Percentiles rank a stretch among this genome's conserved stretches.
Conservation (phyloP, 2,113 vertebrate genomes). For the Dermatemys mawii region DNA sequence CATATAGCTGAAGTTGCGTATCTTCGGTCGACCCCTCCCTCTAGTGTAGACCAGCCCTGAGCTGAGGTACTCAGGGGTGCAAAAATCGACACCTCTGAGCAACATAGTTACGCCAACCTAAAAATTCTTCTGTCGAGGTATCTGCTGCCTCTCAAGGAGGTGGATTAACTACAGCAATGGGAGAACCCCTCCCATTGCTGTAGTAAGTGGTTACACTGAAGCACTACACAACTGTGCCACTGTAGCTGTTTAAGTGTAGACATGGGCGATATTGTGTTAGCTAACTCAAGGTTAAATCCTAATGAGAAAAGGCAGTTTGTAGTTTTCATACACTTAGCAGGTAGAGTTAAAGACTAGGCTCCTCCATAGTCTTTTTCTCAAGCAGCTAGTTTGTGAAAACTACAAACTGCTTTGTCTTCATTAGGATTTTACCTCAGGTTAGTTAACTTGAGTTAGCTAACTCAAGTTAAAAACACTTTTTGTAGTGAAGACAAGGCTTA, state of each 20-base stretch:
- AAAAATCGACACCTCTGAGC: too few species aligned
- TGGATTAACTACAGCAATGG: too few species aligned
- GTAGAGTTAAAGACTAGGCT: background rate
- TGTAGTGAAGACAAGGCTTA: background rate
- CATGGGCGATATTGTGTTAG: background rate
- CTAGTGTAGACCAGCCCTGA: too few species aligned
- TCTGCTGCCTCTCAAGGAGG: too few species aligned
- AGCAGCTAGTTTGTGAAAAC: background rate
- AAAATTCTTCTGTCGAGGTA: too few species aligned
- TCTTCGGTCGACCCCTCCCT: too few species aligned
- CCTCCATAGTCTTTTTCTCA: background rate
- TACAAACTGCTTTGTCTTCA: background rate
- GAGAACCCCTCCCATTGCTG: too few species aligned
- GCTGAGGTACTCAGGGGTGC: too few species aligned
- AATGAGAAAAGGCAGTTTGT: background rate
- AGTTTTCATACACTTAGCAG: background rate
- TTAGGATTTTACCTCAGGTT: background rate
- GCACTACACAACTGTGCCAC: too few species aligned
- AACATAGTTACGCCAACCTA: too few species aligned
- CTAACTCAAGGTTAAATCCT: background rate
- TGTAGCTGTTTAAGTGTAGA: background rate
- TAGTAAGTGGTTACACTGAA: too few species aligned
- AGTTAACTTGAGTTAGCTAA: background rate
- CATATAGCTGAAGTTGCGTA: too few species aligned
- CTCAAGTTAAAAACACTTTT: background rate